Conservation (phyloP, 2,888 invertebrate species). For the Mantis religiosa region DNA sequence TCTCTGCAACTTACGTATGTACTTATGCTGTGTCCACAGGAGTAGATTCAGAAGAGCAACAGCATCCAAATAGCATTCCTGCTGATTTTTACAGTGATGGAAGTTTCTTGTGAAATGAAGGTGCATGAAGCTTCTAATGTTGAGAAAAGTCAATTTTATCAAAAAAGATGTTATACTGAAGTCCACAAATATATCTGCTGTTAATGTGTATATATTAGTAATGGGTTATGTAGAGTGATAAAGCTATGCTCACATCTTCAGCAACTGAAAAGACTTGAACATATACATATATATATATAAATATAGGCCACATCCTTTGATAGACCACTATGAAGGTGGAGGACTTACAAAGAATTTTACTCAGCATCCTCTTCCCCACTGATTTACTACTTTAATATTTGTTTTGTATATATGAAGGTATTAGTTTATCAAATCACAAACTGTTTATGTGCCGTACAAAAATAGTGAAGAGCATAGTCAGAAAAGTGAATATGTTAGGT, state of each 20-base stretch:
- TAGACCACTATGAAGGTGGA: conserved; percentile 14
- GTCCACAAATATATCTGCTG: conserved; percentile 15
- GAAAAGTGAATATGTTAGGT: background rate
- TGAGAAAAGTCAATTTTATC: conserved; percentile 4
- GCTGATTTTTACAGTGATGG: background rate
- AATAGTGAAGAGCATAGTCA: background rate
- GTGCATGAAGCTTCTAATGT: background rate
- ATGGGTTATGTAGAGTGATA: conserved; percentile 1
- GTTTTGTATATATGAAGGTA: conserved; percentile 14
- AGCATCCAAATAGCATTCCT: background rate
- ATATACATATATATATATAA: background rate
- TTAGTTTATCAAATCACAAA: background rate
- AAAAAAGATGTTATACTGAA: background rate
- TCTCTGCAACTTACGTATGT: background rate
- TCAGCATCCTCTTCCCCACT: conserved; percentile 10
- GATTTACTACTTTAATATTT: conserved; percentile 12
- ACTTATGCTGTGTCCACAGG: background rate
- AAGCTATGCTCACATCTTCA: conserved; percentile 13
- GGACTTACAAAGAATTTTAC: conserved; percentile 15
- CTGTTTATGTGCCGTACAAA: background rate
- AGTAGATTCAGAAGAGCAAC: background rate
- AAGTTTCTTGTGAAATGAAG: background rate
- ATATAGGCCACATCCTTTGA: conserved; percentile 2
- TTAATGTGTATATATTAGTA: conserved; percentile 19
- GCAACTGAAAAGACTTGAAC: conserved; percentile 1